Conservation (phyloP, 2,888 invertebrate species). For the Uropetala carovei region DNA sequence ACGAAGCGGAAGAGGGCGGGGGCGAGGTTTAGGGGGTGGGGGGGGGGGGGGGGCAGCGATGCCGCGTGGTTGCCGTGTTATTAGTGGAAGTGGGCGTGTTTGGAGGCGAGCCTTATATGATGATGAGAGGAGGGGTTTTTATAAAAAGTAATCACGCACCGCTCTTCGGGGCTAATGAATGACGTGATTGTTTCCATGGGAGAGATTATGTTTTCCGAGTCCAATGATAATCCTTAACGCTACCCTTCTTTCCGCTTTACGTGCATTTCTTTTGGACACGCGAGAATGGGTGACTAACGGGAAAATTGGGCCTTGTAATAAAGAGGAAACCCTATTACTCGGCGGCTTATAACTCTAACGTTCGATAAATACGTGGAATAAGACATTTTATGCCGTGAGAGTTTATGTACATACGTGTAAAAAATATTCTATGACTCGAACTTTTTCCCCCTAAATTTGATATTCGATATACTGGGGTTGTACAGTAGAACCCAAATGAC, state of each 20-base stretch:
- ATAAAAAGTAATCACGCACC: not conserved
- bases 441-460: too few species aligned
- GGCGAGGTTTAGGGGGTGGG: not conserved
- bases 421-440: too few species aligned
- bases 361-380: too few species aligned
- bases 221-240: not conserved
- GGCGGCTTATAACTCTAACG: too few species aligned
- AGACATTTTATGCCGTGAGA: too few species aligned
- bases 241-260: not conserved
- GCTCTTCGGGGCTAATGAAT: not conserved
- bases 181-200: not conserved
- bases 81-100: slow-evolving; percentile 1
- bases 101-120: not conserved
- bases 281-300: too few species aligned
- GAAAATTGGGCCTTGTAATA: too few species aligned
- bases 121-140: not conserved
- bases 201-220: not conserved
- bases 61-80: not conserved
- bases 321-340: too few species aligned
- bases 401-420: too few species aligned
- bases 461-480: too few species aligned
- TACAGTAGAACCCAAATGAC: too few species aligned
- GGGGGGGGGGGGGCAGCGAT: not conserved
- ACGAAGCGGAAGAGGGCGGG: not conserved
- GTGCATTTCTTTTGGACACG: not conserved